Base-by-base conservation (phyloP, 2,888 invertebrate genomes). In the Parthenolecanium corni region DNA sequence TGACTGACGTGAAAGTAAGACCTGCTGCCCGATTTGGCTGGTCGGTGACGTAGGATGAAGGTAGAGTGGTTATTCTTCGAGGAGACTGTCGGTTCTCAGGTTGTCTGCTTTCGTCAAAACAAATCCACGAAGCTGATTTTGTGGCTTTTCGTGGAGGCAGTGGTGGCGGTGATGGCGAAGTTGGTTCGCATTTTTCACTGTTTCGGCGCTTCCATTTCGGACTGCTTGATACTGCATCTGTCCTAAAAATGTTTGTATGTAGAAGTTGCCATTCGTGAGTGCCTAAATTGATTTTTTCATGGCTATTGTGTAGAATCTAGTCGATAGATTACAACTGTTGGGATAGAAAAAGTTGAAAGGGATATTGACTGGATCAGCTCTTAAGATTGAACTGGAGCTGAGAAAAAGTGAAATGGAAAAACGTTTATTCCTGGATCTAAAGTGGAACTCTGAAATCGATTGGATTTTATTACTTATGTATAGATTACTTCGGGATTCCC, bases 11-110 rank as follows among this genome's bases (percentile, higher is more conserved):
- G 18, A 14, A 2, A 3, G 3, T 21, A 47, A 20, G 36, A 18
- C 9, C n/a, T 9, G 21, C 4, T 16, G 46, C 24, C 51, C 64
- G 21, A 46, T 52, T 23, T 2, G 64, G 40, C 5, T 31, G 31
- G 20, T 66, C 64, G n/a, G 23, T 47, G 9, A 58, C 63, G 52
- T 54, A 54, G 11, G 64, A 51, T 1, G 66, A 40, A 3, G 89
- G 89, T 70, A 89, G 79, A 23, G 87, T 86, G 71, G 88, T 88
- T 69, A 89, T 89, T 67, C 87, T 79, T 74, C 87, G 87, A 20
- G 89, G 86, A 66, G 85, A 82, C 74, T 88, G 87, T 64, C 88
- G 78, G 67, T 83, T 81, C 74, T 90, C 89, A 16, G 9, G 9
- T 31, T 63, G 47, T 0, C 89, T 89, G 64, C 89, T 84, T 70